Evolutionary conservation across 64 coral and sea anemone species (phyloP).

Genomic region (Astreopora myriophthalma): DNA sequence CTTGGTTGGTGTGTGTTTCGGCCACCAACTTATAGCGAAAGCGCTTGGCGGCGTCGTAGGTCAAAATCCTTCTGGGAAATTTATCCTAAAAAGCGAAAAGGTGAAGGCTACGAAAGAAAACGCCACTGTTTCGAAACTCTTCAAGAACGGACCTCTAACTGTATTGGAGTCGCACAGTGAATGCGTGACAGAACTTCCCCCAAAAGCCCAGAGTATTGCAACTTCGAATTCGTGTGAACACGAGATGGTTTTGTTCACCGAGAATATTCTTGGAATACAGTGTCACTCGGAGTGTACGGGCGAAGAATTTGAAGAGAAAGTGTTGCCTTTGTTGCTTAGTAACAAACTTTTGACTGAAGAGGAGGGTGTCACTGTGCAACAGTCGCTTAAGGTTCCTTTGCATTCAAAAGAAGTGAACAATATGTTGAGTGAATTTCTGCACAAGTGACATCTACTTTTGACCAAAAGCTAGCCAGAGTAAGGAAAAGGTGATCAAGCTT

Average conservation of each 20-base stretch:
- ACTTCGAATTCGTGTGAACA: slow-evolving; percentile 78
- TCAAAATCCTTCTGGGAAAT: slow-evolving; percentile 58
- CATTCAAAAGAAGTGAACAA: slow-evolving; percentile 35
- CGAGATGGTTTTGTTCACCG: slow-evolving; percentile 70
- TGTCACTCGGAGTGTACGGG: slow-evolving; percentile 44
- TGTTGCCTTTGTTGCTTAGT: slow-evolving; percentile 25
- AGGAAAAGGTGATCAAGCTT: no score
- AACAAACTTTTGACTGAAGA: slow-evolving; percentile 2
- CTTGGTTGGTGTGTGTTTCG: slow-evolving; percentile 77
- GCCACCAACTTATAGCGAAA: slow-evolving; percentile 72
- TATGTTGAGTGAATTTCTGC: slow-evolving; percentile 30
- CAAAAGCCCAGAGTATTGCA: slow-evolving; percentile 62
- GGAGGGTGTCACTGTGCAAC: neutral
- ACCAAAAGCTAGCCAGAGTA: no score
- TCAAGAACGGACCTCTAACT: slow-evolving; percentile 59
- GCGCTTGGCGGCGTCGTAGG: slow-evolving; percentile 70
- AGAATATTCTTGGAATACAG: slow-evolving; percentile 75
- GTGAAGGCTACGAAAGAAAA: slow-evolving; percentile 12
- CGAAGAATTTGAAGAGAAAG: slow-evolving; percentile 46
- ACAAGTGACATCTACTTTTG: no score
- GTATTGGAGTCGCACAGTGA: slow-evolving; percentile 84
- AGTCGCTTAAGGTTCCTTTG: slow-evolving; percentile 10
- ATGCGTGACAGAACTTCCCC: slow-evolving; percentile 68
- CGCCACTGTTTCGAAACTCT: slow-evolving; percentile 53
- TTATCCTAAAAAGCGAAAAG: slow-evolving; percentile 68